These are phyloP conservation scores for Delia radicum DNA, from an alignment of 1,140 invertebrate genomes.

Conservation along the genomic window DNA sequence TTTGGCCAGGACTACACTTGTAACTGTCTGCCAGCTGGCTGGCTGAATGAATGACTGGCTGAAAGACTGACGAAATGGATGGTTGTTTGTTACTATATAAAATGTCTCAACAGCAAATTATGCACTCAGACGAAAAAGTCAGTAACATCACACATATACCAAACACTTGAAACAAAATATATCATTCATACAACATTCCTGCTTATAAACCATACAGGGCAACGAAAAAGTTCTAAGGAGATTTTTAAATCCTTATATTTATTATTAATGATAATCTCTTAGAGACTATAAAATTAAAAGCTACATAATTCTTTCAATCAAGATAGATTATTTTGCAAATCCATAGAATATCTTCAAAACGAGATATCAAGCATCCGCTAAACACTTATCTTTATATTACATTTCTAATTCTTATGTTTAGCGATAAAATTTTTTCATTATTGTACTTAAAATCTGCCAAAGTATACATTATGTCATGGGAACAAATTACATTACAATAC, in stretches of 20 bases:
- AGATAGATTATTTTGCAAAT: no score
- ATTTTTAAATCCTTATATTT: not conserved
- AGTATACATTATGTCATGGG: not conserved
- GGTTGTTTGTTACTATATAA: not conserved
- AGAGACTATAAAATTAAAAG: no score
- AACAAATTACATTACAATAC: no score
- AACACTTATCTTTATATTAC: not conserved
- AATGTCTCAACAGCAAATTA: conserved; percentile 18
- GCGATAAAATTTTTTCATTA: not conserved
- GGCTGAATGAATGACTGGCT: not conserved
- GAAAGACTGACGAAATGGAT: not conserved
- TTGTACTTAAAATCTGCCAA: not conserved
- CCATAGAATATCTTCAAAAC: not conserved
- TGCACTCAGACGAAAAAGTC: conserved; percentile 20
- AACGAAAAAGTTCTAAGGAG: not conserved
- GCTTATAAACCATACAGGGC: not conserved
- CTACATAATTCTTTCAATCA: no score
- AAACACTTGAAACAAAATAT: not conserved
- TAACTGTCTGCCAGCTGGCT: not conserved
- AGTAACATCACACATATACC: not conserved
- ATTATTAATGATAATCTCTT: not conserved
- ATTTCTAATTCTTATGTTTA: no score
- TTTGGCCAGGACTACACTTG: not conserved
- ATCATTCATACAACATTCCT: not conserved
- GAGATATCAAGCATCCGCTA: not conserved